phyloP scores from a whole-genome alignment of 53 echinoderm and acorn worm species.

The Holothuria scabra region DNA sequence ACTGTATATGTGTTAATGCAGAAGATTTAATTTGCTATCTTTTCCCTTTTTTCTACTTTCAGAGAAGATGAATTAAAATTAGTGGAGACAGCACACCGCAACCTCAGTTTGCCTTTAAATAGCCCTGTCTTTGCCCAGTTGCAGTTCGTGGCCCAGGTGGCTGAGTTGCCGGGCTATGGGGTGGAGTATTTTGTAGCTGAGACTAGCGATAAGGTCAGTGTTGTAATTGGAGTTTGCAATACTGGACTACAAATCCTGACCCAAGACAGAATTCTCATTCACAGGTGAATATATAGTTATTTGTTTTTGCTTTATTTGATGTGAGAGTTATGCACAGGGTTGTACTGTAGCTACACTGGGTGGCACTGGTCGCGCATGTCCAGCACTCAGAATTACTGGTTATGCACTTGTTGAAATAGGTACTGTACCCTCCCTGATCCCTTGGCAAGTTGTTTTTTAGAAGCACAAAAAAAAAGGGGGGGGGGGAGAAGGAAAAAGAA shows the following conservation, averaged over 20 bases:
- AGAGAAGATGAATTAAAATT: slow-evolving; percentile 72
- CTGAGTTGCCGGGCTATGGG: slow-evolving; percentile 82
- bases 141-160: slow-evolving; percentile 83
- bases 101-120: slow-evolving; percentile 50
- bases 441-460: too few relatives aligned
- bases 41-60: slow-evolving; percentile 24
- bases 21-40: too few relatives aligned
- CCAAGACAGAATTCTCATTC: slow-evolving; percentile 72
- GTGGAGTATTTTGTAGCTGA: slow-evolving; percentile 94
- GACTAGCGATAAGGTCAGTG: slow-evolving; percentile 76
- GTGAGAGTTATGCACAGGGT: too few relatives aligned
- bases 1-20: too few relatives aligned
- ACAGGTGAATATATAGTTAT: slow-evolving; percentile 62
- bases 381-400: too few relatives aligned
- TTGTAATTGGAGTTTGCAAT: slow-evolving; percentile 83
- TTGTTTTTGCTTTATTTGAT: too few relatives aligned
- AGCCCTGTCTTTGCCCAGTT: slow-evolving; percentile 74
- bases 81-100: slow-evolving; percentile 76
- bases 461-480: too few relatives aligned
- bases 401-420: too few relatives aligned
- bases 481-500: too few relatives aligned
- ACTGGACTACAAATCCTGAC: slow-evolving; percentile 89
- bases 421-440: too few relatives aligned
- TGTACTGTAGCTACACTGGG: too few relatives aligned
- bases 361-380: too few relatives aligned